These are phyloP conservation scores for Agrenia bidenticulata DNA, from an alignment of 2,888 invertebrate genomes.

Conservation along the genomic window DNA sequence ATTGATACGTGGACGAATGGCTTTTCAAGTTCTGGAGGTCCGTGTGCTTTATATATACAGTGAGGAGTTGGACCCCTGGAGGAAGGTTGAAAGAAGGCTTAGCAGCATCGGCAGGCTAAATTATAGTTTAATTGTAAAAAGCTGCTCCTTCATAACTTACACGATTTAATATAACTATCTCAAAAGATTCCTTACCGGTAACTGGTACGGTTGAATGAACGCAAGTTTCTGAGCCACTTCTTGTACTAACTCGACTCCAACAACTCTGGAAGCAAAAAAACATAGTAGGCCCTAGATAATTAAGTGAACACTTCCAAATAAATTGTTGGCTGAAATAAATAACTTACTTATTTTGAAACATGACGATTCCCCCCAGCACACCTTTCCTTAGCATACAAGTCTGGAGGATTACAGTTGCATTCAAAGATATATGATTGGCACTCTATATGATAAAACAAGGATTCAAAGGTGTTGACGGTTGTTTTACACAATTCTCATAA, in stretches of 20 bases:
- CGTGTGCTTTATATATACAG: slow-evolving; percentile 70
- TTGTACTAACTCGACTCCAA: slow-evolving; percentile 74
- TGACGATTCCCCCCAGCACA: slow-evolving; percentile 78
- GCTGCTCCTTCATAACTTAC: neutral
- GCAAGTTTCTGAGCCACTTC: slow-evolving; percentile 75
- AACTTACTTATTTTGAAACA: slow-evolving; percentile 84
- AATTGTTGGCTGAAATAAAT: neutral
- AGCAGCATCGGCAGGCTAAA: slow-evolving; percentile 66
- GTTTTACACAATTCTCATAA: too few species aligned
- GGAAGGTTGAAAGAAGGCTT: slow-evolving; percentile 71
- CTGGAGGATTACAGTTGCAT: slow-evolving; percentile 82
- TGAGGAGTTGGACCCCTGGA: slow-evolving; percentile 75
- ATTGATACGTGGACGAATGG: slow-evolving; percentile 39
- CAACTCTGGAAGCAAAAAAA: slow-evolving; percentile 64
- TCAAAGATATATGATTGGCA: slow-evolving; percentile 80
- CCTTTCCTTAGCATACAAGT: slow-evolving; percentile 76
- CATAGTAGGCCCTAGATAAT: neutral
- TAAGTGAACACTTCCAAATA: neutral
- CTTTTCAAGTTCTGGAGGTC: slow-evolving; percentile 57
- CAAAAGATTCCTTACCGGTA: slow-evolving; percentile 62
- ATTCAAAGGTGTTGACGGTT: too few species aligned
- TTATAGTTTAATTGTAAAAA: slow-evolving; percentile 3
- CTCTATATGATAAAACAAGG: slow-evolving; percentile 64
- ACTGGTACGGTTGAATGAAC: slow-evolving; percentile 78
- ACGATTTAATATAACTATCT: slow-evolving; percentile 1